Percentiles rank a stretch among this genome's conserved stretches.
phyloP scores from a whole-genome alignment of 2,797 vertebrate genomes.

The Alcedo atthis region DNA sequence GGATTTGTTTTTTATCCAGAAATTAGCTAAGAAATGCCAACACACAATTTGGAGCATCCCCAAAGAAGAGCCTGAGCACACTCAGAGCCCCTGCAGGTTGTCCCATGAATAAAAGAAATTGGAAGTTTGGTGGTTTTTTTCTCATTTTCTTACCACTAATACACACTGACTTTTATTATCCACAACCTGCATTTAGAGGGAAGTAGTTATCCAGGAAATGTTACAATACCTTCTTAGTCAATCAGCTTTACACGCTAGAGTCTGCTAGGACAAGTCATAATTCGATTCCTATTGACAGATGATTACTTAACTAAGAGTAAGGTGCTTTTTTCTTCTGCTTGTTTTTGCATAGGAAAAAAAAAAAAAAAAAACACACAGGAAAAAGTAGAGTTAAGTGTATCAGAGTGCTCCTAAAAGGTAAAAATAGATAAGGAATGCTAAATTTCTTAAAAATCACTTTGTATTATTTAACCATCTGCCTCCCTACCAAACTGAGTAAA shows the following conservation, averaged over 20 bases:
- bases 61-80: background rate
- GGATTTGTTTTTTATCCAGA: rapidly evolving
- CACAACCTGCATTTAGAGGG: background rate
- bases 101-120: background rate
- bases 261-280: background rate
- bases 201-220: background rate
- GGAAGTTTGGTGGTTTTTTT: background rate
- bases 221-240: background rate
- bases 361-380: background rate
- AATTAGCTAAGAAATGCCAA: background rate
- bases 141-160: background rate
- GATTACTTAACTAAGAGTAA: background rate
- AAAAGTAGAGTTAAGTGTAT: background rate
- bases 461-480: background rate
- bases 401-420: background rate
- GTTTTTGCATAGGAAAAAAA: background rate
- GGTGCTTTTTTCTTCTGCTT: too few species aligned
- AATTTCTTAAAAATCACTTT: background rate
- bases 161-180: background rate
- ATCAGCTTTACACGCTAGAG: background rate
- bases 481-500: background rate
- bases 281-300: background rate
- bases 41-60: background rate
- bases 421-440: rapidly evolving
- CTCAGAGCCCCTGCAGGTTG: background rate